Evolutionary conservation across 2,888 invertebrate species (phyloP), one percentile per base, ranked within the genome.

Genomic region (Nymphalis polychloros): DNA sequence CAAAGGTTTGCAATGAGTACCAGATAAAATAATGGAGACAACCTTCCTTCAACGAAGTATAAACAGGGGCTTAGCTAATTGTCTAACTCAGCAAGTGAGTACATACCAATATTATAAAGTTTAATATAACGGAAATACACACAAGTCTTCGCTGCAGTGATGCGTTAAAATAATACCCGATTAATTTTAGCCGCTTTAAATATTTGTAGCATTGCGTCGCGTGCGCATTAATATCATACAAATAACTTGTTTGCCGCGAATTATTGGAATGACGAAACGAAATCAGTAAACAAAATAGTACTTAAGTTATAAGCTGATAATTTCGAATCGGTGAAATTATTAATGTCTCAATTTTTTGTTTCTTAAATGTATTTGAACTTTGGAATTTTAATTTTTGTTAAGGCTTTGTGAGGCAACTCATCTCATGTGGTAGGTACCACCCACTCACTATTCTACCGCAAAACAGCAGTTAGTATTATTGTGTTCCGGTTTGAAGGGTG

Each of bases 221-320:
- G 80, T 84, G 84, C 74, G 73, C 70, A 75, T 79, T 81, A 77
- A 79, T 81, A 79, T 78, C 80, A 75, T 78, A 76, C 72, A 74
- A 78, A 78, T 79, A 80, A 77, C 41, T 41, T 72, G 69, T 74
- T 79, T 73, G 67, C 72, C 66, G 68, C 69, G 69, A 73, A 72
- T 72, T 76, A 75, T 71, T 75, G 77, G 77, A 79, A 79, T 75
- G 79, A 76, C 79, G 77, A 78, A 82, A 80, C 78, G 75, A 82
- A 81, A 80, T 76, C 78, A 72, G 76, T 79, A 77, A 79, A 79
- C 78, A 77, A 72, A 65, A 17, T 27, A 65, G 63, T 67, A 74
- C 65, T 20, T 62, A 74, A 76, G 72, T 8, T 48, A 55, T 23
- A 19, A 61, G 53, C 53, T 17, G 52, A 23, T 27, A 49, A 59